Conservation (phyloP, 2,888 invertebrate genomes). For the Ganaspis brasiliensis region DNA sequence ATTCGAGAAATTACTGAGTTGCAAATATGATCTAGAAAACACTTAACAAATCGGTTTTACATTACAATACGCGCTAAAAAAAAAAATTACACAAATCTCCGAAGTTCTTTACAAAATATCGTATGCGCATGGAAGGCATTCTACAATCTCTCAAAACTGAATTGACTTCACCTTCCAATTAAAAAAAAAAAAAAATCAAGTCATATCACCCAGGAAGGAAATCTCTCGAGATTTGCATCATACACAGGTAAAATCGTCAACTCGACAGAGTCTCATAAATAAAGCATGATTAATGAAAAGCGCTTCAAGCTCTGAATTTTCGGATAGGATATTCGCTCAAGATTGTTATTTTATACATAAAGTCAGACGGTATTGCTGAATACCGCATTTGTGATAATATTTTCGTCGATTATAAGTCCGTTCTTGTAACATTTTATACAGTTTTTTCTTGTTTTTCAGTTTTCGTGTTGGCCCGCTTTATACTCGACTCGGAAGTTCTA, state of each 20-base stretch:
- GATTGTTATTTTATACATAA: slow-evolving; percentile 18
- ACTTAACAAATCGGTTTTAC: slow-evolving; percentile 6
- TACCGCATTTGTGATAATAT: slow-evolving; percentile 35
- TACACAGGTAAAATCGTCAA: slow-evolving; percentile 9
- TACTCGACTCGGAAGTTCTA: slow-evolving; percentile 17
- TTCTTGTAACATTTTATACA: slow-evolving; percentile 36
- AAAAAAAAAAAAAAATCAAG: background rate
- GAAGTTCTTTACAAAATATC: background rate
- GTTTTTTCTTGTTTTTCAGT: background rate
- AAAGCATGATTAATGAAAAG: no score
- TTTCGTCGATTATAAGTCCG: slow-evolving; percentile 41
- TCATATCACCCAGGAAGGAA: slow-evolving; percentile 3
- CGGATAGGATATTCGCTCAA: background rate
- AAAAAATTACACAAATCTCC: slow-evolving; percentile 10
- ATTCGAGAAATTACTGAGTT: background rate
- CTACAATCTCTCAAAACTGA: background rate
- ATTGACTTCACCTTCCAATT: background rate
- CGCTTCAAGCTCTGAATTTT: background rate
- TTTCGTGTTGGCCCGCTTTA: background rate
- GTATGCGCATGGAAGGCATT: slow-evolving; percentile 13
- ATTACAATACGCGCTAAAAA: slow-evolving; percentile 21
- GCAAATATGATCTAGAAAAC: background rate
- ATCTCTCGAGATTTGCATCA: background rate
- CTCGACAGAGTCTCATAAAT: no score
- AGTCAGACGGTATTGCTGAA: slow-evolving; percentile 12